Base-by-base conservation (phyloP, 1,140 invertebrate genomes). In the Plutomurus gul region DNA sequence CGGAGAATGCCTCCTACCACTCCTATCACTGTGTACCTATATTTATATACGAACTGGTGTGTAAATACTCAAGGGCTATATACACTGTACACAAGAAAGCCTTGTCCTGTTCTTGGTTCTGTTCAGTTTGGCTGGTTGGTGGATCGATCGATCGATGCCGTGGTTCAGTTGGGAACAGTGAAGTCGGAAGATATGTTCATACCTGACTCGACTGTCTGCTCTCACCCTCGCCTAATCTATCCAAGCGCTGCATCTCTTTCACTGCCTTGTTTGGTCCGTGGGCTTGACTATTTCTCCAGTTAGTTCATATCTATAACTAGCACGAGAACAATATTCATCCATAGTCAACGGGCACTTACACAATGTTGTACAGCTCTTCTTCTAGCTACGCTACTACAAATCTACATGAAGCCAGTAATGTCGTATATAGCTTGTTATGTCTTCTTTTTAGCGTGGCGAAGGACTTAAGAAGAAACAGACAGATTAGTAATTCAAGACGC, bases 111-210 rank as follows among this genome's bases (percentile, higher is more conserved):
- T 36, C 51, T 60, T 43, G 10, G 11, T 43, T 1, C 39, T 43
- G n/a, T 43, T 60, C 51, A 30, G 56, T 65, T 65, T 65, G 30
- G 56, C 36, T 65, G 47, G 47, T 25, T 65, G 25, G 16, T 7
- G 56, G 56, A 65, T 65, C 56, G 56, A 65, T 65, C 56, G 56
- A 65, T 65, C 56, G 56, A 65, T 65, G 56, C 56, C 56, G 27
- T 33, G 56, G 56, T 65, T 65, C 27, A 65, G 56, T 65, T 65
- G 27, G 56, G 56, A 1, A 65, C 27, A 56, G 51, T 56, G 30
- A 65, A 65, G 56, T 65, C 27, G 56, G 56, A 65, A 33, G 25
- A 65, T 33, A 65, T n/a, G 27, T 65, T 7, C 22, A 65, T 65
- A 65, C 56, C 56, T 65, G 56, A 65, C 30, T 65, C 36, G 25